Percentiles rank a stretch among this genome's conserved stretches.
These are phyloP conservation scores for Theonella swinhoei DNA, from an alignment of 37 sponge, comb jelly and placozoan species.

Conservation along the genomic window DNA sequence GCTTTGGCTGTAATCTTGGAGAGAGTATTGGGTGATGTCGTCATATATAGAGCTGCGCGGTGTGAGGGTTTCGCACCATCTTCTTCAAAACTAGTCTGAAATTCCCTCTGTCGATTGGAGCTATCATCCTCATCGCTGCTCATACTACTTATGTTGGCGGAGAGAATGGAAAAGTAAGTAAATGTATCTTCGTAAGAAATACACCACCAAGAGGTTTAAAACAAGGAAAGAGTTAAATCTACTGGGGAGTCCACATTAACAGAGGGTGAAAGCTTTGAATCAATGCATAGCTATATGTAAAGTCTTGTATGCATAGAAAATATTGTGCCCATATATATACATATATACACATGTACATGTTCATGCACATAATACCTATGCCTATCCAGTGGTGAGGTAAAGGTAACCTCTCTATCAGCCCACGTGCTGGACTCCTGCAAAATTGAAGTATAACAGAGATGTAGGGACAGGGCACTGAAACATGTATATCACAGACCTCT, in stretches of 20 bases:
- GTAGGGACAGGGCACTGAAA: too few relatives aligned
- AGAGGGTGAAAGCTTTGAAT: too few relatives aligned
- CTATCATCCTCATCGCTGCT: conserved; percentile 45
- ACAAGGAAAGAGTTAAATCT: too few relatives aligned
- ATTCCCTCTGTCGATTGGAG: conserved; percentile 5
- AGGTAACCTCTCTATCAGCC: conserved; percentile 43
- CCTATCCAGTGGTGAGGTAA: conserved; percentile 33
- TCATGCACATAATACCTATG: conserved; percentile 1
- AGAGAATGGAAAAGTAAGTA: too few relatives aligned
- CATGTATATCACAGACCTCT: conserved; percentile 18
- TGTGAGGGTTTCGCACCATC: background rate
- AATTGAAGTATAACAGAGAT: too few relatives aligned
- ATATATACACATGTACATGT: background rate
- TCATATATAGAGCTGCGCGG: background rate
- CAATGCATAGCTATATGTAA: too few relatives aligned
- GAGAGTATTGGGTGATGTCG: background rate
- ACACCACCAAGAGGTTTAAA: too few relatives aligned
- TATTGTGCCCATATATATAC: background rate
- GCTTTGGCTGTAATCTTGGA: conserved; percentile 5
- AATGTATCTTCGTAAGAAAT: too few relatives aligned
- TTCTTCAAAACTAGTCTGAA: conserved; percentile 12
- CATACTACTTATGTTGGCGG: background rate
- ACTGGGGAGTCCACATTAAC: too few relatives aligned
- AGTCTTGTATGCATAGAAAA: background rate
- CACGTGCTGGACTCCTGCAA: conserved; percentile 49